Base-by-base conservation (phyloP, 2,888 invertebrate species). In the Chymomyza amoena region DNA sequence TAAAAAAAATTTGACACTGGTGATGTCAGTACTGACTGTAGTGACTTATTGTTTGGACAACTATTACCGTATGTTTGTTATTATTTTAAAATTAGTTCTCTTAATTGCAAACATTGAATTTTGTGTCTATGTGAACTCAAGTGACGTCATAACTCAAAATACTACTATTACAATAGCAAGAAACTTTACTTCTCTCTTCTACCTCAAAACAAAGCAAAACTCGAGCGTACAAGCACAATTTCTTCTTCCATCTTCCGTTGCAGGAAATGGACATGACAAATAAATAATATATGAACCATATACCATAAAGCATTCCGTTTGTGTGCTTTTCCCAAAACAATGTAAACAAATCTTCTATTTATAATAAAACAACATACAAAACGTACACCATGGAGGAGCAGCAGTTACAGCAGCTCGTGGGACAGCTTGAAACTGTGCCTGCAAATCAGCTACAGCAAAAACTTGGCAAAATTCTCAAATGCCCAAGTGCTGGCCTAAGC, bases 241-340 rank as follows among this genome's bases (percentile, higher is more conserved):
- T 69, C 84, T 88, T 82, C 80, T 89, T 79, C 84, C 84, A 89
- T 87, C 76, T 89, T 87, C 89, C 88, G 81, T 89, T 89, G 73
- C 89, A 89, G 89, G 86, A 77, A 77, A 80, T 71, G 79, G 56
- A 61, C 39, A 54, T 16, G 32, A 56, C 66, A 51, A 59, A 50
- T 68, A 66, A 62, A 61, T 70, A 66, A 68, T 32, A 67, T 68
- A 72, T 66, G 65, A 68, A n/a, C n/a, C n/a, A n/a, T n/a, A n/a
- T 54, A 71, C 64, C 63, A 56, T 60, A 57, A 56, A 59, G 54
- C 36, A 72, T 62, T 67, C 39, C 18, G 25, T 36, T 52, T 50
- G 59, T 36, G 16, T 32, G 16, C 6, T 32, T n/a, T 28, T 16
- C 16, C 4, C 50, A 52, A 70, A 64, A 66, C 73, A 76, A 73